Percentiles rank a stretch among this genome's conserved stretches.
Evolutionary conservation across 64 coral and sea anemone species (phyloP).

Genomic region (Trachythela sp.): DNA sequence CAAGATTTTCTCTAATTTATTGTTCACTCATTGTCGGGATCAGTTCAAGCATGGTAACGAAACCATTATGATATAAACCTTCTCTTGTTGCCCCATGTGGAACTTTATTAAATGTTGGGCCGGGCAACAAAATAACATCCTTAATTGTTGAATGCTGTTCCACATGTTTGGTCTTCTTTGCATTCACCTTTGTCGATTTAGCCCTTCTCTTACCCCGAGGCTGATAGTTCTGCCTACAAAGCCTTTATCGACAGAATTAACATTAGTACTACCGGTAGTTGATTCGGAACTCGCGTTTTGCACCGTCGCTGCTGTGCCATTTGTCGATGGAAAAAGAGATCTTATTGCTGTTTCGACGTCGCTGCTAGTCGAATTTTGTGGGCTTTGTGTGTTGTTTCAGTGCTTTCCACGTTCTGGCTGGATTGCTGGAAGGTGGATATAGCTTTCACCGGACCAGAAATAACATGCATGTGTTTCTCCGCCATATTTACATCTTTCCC

Average conservation of each 20-base stretch:
- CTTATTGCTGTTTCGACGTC: neutral
- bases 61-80: neutral
- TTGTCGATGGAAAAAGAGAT: neutral
- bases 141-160: neutral
- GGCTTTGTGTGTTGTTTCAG: neutral
- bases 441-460: neutral
- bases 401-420: neutral
- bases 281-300: neutral
- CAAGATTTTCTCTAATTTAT: neutral
- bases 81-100: neutral
- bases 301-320: neutral
- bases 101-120: neutral
- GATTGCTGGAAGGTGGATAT: neutral
- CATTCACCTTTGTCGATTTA: neutral
- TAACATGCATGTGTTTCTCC: neutral
- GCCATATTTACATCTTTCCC: too few relatives aligned
- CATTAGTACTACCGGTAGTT: too few relatives aligned
- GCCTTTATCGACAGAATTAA: neutral
- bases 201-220: neutral
- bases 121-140: slow-evolving; percentile 8
- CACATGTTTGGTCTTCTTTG: neutral
- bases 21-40: neutral
- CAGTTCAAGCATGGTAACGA: neutral
- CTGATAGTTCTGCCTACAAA: neutral
- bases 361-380: neutral